Percentiles rank a stretch among this genome's conserved stretches.
Conservation (phyloP, 2,797 vertebrate species). For the Micromesistius poutassou region DNA sequence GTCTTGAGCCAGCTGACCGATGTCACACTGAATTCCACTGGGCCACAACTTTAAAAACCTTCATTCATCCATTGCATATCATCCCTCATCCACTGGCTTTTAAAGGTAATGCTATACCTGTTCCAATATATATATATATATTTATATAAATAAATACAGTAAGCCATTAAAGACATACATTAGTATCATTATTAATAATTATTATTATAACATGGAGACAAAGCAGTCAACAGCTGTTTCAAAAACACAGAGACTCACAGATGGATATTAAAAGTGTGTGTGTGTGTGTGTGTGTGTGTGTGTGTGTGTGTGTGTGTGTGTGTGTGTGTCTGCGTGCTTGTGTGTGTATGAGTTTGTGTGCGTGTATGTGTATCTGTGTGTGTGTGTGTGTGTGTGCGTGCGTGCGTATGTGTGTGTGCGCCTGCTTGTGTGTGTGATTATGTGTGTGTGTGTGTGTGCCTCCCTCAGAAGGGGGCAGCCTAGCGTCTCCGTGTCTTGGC, state of each 20-base stretch:
- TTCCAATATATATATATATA: too few species aligned
- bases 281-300: too few species aligned
- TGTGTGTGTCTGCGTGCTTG: too few species aligned
- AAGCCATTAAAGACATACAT: too few species aligned
- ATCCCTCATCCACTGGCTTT: not conserved
- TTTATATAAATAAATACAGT: too few species aligned
- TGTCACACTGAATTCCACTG: not conserved
- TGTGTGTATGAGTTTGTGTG: too few species aligned
- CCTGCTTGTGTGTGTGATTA: not conserved
- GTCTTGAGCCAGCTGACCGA: not conserved
- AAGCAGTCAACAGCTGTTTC: constrained; percentile 27
- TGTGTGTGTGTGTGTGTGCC: not conserved
- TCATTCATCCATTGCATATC: not conserved
- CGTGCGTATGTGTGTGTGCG: not conserved
- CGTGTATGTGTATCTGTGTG: too few species aligned
- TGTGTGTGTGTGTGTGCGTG: too few species aligned
- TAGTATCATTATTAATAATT: not conserved
- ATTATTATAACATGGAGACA: constrained; percentile 13
- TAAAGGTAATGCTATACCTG: too few species aligned
- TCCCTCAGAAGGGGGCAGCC: too few species aligned
- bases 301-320: too few species aligned
- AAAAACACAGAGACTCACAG: constrained; percentile 36
- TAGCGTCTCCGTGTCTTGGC: constrained; percentile 27
- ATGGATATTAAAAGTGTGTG: constrained; percentile 36
- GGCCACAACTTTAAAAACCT: too few species aligned